phyloP scores from a whole-genome alignment of 2,113 vertebrate species.

The Lycaon pictus region DNA sequence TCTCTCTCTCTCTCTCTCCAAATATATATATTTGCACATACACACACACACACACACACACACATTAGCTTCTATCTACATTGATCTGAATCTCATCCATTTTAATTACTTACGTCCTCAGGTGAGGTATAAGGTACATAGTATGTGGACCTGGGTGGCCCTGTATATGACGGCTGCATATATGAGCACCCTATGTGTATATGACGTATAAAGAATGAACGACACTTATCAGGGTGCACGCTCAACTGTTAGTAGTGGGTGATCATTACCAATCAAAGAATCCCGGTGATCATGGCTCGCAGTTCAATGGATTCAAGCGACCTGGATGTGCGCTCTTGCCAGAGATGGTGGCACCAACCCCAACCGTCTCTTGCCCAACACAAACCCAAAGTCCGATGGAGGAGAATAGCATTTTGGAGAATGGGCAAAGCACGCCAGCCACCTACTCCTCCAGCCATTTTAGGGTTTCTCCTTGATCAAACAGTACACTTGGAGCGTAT shows the following conservation, averaged over 20 bases:
- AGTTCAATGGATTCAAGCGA: background rate
- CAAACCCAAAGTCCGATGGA: background rate
- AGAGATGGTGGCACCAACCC: fast-evolving
- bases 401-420: background rate
- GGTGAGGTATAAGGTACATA: background rate
- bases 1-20: background rate
- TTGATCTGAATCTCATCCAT: background rate
- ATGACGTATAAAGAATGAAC: background rate
- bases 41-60: background rate
- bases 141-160: background rate
- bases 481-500: background rate
- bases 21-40: background rate
- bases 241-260: background rate
- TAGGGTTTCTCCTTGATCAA: background rate
- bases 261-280: background rate
- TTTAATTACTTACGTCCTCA: background rate
- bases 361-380: background rate
- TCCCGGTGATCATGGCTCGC: background rate
- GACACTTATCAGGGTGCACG: background rate
- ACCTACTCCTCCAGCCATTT: background rate
- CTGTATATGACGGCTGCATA: no score
- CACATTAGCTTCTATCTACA: background rate
- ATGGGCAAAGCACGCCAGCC: background rate
- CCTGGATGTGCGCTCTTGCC: background rate
- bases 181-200: no score